Percentiles rank a stretch among this genome's conserved stretches.
Conservation (phyloP, 2,113 vertebrate species). For the Alexandromys fortis region DNA sequence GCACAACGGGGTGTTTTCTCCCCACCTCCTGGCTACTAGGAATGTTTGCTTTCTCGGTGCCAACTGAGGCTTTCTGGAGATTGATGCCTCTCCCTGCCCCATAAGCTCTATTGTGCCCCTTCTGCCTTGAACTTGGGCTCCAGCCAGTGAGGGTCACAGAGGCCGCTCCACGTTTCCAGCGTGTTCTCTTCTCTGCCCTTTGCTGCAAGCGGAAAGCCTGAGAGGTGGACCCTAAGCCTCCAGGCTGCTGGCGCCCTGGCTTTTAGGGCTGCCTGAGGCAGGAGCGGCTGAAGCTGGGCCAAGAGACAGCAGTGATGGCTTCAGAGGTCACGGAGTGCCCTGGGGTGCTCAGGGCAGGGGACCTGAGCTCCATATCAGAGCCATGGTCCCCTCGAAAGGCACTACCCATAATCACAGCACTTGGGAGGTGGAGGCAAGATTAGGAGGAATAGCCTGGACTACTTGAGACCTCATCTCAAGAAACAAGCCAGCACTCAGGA, state of each 20-base stretch:
- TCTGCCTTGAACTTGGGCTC: background rate
- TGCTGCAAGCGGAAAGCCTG: background rate
- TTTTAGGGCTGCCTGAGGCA: background rate
- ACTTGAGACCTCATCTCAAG: too few relatives aligned
- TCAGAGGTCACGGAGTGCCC: background rate
- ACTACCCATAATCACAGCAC: background rate
- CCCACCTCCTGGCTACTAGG: background rate
- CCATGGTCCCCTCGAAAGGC: background rate
- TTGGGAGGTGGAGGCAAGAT: background rate
- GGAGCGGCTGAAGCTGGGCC: background rate
- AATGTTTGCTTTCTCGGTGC: background rate
- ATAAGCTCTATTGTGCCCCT: background rate
- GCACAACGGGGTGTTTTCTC: background rate
- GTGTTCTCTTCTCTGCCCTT: constrained; percentile 11
- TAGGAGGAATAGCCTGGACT: too few relatives aligned
- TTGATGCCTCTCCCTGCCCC: background rate
- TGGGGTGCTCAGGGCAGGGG: background rate
- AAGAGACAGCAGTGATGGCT: background rate
- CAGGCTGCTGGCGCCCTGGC: background rate
- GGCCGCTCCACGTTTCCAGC: background rate
- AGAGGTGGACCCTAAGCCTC: background rate
- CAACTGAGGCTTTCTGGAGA: background rate
- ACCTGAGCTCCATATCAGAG: background rate
- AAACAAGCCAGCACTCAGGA: too few relatives aligned
- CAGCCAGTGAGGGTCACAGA: background rate